These are phyloP conservation scores for Drepana falcataria DNA, from an alignment of 2,888 invertebrate genomes.

Conservation along the genomic window DNA sequence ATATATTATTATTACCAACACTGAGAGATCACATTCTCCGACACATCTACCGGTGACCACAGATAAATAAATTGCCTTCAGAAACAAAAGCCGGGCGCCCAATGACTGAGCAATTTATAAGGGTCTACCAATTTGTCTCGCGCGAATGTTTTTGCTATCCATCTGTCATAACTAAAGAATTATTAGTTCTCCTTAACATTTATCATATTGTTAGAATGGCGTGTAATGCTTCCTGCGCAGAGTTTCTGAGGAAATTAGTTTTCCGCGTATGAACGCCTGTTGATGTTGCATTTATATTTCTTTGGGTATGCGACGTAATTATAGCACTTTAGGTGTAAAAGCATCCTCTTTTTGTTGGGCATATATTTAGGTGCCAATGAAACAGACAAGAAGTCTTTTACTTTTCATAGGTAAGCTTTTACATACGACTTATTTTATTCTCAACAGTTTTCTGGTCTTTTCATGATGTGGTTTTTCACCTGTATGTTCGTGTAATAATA, in stretches of 20 bases:
- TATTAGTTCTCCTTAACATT: background rate
- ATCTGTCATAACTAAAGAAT: conserved; percentile 1
- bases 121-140: conserved; percentile 35
- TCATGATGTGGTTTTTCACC: too few relatives aligned
- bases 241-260: background rate
- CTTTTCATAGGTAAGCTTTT: too few relatives aligned
- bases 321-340: too few relatives aligned
- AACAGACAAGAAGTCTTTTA: too few relatives aligned
- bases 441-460: too few relatives aligned
- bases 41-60: conserved; percentile 30
- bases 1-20: background rate
- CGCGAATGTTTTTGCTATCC: conserved; percentile 8
- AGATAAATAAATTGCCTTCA: conserved; percentile 44
- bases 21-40: conserved; percentile 6
- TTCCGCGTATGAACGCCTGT: background rate
- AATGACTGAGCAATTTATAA: conserved; percentile 29
- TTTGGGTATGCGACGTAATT: too few relatives aligned
- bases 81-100: conserved; percentile 35
- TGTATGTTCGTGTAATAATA: too few relatives aligned
- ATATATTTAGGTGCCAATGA: too few relatives aligned
- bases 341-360: too few relatives aligned
- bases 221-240: background rate
- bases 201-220: background rate
- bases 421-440: too few relatives aligned
- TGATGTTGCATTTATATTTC: conserved; percentile 5